phyloP scores from a whole-genome alignment of 2,888 invertebrate genomes.

The Mythimna impura region DNA sequence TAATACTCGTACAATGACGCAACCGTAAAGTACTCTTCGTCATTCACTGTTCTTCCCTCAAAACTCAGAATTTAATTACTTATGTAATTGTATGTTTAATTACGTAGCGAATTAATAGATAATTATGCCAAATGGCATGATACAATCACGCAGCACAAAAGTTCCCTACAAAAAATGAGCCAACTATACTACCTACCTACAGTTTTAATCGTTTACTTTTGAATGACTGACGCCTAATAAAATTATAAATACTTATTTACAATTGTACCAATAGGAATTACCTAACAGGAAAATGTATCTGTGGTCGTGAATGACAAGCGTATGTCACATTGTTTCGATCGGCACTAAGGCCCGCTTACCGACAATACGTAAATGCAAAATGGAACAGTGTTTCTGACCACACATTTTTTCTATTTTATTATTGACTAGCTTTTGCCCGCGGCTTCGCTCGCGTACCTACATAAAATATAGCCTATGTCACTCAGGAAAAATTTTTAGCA shows the following conservation, averaged over 20 bases:
- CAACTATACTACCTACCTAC: not conserved
- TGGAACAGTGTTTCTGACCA: too few relatives aligned
- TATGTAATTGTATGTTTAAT: slow-evolving; percentile 17
- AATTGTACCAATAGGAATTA: slow-evolving; percentile 2
- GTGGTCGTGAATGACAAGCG: slow-evolving; percentile 3
- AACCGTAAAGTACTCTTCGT: slow-evolving; percentile 2
- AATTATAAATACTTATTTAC: not conserved
- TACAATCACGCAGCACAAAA: slow-evolving; percentile 21
- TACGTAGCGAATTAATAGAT: slow-evolving; percentile 1
- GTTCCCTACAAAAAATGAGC: not conserved
- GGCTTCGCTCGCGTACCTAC: too few relatives aligned
- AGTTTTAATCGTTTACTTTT: not conserved
- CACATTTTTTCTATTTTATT: too few relatives aligned
- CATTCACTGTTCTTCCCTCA: slow-evolving; percentile 25
- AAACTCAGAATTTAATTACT: slow-evolving; percentile 7
- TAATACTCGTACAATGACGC: slow-evolving; percentile 14
- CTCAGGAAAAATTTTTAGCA: too few relatives aligned
- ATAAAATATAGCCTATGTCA: too few relatives aligned
- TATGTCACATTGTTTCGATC: not conserved
- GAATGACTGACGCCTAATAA: slow-evolving; percentile 10
- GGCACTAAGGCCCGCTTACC: not conserved
- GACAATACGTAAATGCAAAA: not conserved
- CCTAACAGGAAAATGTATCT: slow-evolving; percentile 20
- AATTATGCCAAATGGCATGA: slow-evolving; percentile 14
- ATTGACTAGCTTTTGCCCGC: too few relatives aligned